Base-by-base conservation (phyloP, 1,140 invertebrate species). In the Ganaspis sp. region DNA sequence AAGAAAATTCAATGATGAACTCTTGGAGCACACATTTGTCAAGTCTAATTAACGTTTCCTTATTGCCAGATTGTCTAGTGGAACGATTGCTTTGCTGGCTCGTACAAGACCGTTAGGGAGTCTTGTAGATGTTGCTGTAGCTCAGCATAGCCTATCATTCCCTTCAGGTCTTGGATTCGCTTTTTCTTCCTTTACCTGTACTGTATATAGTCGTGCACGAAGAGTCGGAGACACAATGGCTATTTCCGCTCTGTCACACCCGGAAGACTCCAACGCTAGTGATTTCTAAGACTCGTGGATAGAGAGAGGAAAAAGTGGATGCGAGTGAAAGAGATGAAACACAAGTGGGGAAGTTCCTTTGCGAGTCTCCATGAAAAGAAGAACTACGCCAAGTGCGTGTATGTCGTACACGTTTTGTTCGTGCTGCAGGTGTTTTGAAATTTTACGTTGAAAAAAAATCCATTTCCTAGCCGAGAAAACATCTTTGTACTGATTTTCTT, bases 201-300 rank as follows among this genome's bases (percentile, higher is more conserved):
- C 37, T 58, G 37, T 40, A 9, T 40, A 40, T 49, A 72, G 45
- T 77, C 76, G 76, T 76, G 82, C 69, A 70, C 73, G 64, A 74
- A 70, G 75, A 75, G 75, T 69, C 77, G 69, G 75, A 74, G 75
- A 72, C 77, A 85, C 84, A 85, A 87, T 84, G 75, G 73, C 84
- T 76, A 85, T 87, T 87, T 86, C 82, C 85, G 82, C 80, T 78
- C 80, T 82, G 82, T 86, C 84, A 81, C 81, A 85, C 83, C 81
- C 80, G 83, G 84, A 86, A 86, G 82, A 74, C 17, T 75, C 58
- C 78, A 72, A 70, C 77, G 58, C 29, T 75, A 76, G 77, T 84
- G 83, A 85, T 85, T 87, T 84, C 77, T 78, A 75, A 82, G 77
- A 64, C 74, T 74, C 78, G 49, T 78, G 74, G 45, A 72, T 19